Percentiles rank a stretch among this genome's conserved stretches.
Evolutionary conservation across 2,888 invertebrate species (phyloP).

Genomic region (Heliconius sara): DNA sequence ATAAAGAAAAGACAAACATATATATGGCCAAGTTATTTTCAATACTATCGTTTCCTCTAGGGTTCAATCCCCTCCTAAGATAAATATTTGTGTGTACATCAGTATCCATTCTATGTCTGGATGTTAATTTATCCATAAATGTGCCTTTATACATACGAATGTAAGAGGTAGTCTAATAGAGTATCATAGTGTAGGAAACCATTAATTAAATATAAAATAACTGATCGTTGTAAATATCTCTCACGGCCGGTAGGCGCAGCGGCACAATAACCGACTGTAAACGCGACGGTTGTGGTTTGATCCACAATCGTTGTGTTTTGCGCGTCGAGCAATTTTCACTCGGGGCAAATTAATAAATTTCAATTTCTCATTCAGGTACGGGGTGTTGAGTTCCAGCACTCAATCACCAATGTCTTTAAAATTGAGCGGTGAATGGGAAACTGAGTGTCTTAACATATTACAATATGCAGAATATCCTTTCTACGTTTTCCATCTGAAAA

Average conservation of each 20-base stretch:
- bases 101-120: neutral
- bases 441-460: neutral
- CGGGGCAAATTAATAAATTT: too few relatives aligned
- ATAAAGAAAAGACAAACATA: too few relatives aligned
- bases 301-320: too few relatives aligned
- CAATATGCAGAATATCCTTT: too few relatives aligned
- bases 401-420: neutral
- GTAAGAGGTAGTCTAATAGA: neutral
- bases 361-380: neutral
- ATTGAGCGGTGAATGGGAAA: neutral
- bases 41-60: neutral
- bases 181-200: neutral
- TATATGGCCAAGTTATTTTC: neutral
- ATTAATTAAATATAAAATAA: neutral
- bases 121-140: neutral
- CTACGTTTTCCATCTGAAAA: too few relatives aligned
- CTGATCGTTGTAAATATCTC: too few relatives aligned
- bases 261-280: too few relatives aligned
- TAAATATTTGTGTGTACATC: constrained; percentile 12
- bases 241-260: too few relatives aligned
- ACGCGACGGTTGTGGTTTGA: too few relatives aligned
- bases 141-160: neutral
- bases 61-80: constrained; percentile 4
- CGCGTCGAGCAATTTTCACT: too few relatives aligned
- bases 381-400: neutral